phyloP scores from a whole-genome alignment of 2,888 invertebrate genomes.

The Drosophila pegasa region DNA sequence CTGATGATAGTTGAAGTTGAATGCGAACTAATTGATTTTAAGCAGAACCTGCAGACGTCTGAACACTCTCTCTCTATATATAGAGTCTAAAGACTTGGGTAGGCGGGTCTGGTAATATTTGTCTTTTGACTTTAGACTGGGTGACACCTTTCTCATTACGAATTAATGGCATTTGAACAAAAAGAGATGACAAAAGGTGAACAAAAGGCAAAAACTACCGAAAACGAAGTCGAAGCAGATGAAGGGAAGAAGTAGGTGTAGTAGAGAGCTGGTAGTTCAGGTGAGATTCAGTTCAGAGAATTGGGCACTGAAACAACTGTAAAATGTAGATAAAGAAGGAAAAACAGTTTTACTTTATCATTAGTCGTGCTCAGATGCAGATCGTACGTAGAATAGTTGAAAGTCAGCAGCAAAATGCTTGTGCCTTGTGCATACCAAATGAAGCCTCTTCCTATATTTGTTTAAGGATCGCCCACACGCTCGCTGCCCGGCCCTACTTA shows the following conservation, averaged over 20 bases:
- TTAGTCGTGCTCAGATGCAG: constrained; percentile 63
- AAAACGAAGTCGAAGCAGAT: neutral
- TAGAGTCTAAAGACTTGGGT: constrained; percentile 3
- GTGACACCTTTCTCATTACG: constrained; percentile 82
- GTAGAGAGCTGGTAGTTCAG: constrained; percentile 38
- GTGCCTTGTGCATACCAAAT: constrained; percentile 74
- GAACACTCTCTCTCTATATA: neutral
- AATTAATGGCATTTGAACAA: constrained; percentile 77
- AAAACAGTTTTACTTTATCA: constrained; percentile 73
- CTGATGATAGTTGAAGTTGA: constrained; percentile 53
- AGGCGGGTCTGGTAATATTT: constrained; percentile 76
- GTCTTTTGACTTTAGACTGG: constrained; percentile 69
- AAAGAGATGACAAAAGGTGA: constrained; percentile 32
- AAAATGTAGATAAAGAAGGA: constrained; percentile 40
- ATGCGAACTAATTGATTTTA: constrained; percentile 79
- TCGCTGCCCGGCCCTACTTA: neutral
- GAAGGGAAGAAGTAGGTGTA: constrained; percentile 37
- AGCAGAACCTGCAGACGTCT: constrained; percentile 64
- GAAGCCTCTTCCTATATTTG: constrained; percentile 49
- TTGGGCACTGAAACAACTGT: constrained; percentile 20
- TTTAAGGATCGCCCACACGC: constrained; percentile 48
- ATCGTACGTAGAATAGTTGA: constrained; percentile 46
- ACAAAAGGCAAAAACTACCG: constrained; percentile 46
- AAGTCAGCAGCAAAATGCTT: constrained; percentile 20
- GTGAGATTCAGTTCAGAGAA: constrained; percentile 33